phyloP scores from a whole-genome alignment of 2,113 vertebrate genomes.

The Hucho hucho region DNA sequence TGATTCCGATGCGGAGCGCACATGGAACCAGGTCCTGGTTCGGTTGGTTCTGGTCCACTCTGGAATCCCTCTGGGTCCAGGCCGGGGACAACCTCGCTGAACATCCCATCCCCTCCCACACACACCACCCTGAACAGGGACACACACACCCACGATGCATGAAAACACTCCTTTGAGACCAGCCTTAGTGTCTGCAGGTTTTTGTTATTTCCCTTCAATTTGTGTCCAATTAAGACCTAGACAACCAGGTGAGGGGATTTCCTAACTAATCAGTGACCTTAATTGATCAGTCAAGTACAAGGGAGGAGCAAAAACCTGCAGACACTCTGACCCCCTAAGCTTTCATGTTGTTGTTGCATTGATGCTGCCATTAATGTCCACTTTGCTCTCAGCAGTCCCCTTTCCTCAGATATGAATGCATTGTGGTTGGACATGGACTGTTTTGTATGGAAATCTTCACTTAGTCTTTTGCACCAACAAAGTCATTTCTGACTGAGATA shows the following conservation, averaged over 20 bases:
- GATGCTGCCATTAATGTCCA: slow-evolving; percentile 23
- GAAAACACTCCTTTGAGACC: no score
- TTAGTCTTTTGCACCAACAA: background rate
- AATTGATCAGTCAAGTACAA: no score
- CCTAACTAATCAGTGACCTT: no score
- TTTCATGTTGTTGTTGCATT: slow-evolving; percentile 20
- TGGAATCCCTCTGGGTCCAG: slow-evolving; percentile 80
- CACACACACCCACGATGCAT: background rate
- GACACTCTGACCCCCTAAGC: background rate
- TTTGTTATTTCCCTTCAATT: no score
- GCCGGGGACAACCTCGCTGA: slow-evolving; percentile 93
- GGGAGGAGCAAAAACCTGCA: no score
- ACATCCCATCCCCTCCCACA: slow-evolving; percentile 95
- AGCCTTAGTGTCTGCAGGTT: no score
- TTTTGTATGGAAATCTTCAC: background rate
- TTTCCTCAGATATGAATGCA: background rate
- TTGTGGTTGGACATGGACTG: background rate
- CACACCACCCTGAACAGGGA: slow-evolving; percentile 82
- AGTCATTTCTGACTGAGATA: background rate
- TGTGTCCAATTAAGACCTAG: no score
- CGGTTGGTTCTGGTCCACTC: slow-evolving; percentile 81
- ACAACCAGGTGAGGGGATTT: no score
- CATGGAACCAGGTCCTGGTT: slow-evolving; percentile 78
- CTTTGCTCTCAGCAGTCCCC: background rate
- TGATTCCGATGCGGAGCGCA: slow-evolving; percentile 87